Percentiles rank a stretch among this genome's conserved stretches.
Conservation (phyloP, 53 echinoderm and acorn worm species). For the Apostichopus leukothele region DNA sequence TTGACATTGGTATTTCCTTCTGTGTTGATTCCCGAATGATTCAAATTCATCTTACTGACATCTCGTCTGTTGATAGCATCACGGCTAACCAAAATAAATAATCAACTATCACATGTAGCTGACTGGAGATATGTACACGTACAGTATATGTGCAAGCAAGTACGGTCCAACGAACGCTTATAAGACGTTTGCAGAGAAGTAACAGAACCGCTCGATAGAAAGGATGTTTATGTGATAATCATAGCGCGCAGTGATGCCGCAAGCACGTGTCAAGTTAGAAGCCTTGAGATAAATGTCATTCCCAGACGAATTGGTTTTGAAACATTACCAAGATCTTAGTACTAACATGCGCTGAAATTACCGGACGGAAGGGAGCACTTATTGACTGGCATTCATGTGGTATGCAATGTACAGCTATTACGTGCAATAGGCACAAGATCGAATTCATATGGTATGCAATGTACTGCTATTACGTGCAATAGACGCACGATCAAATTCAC, state of each 20-base stretch:
- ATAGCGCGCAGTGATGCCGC: not conserved
- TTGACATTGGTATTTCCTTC: no score
- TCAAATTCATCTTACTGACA: no score
- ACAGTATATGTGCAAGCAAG: not conserved
- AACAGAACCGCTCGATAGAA: not conserved
- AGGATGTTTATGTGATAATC: not conserved
- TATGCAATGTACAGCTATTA: not conserved
- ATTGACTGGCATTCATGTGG: not conserved
- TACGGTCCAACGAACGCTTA: not conserved
- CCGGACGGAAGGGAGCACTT: not conserved
- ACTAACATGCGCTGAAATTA: not conserved
- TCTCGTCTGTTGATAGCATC: not conserved
- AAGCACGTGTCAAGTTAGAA: not conserved
- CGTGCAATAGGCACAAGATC: no score
- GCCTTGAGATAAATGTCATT: not conserved
- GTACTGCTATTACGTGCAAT: no score
- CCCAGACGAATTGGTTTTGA: not conserved
- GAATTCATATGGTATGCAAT: no score
- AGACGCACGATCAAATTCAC: no score
- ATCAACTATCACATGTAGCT: not conserved
- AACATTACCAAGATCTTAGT: not conserved
- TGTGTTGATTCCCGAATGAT: no score
- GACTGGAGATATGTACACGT: not conserved
- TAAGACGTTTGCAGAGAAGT: not conserved
- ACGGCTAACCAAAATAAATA: slow-evolving; percentile 4